phyloP scores from a whole-genome alignment of 2,113 vertebrate species.

The Ochotona princeps region DNA sequence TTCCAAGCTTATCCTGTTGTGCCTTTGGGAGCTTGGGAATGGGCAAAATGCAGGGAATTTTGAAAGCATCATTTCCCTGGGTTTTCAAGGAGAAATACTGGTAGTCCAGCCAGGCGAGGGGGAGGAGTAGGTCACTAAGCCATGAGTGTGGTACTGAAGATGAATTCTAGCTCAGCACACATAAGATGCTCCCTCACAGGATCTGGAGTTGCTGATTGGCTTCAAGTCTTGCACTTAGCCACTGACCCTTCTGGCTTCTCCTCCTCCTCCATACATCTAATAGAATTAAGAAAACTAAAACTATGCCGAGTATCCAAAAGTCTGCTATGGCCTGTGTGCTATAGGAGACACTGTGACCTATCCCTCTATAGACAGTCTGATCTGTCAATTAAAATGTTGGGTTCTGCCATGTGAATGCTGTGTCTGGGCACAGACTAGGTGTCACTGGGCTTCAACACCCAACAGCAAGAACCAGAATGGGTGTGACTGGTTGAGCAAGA shows the following conservation, averaged over 20 bases:
- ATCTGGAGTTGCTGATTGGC: not conserved
- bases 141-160: not conserved
- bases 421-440: no score
- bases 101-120: not conserved
- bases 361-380: not conserved
- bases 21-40: not conserved
- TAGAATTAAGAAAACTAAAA: conserved; percentile 38
- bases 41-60: not conserved
- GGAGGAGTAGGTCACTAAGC: not conserved
- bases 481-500: no score
- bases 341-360: not conserved
- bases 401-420: not conserved
- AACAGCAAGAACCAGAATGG: no score
- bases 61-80: not conserved
- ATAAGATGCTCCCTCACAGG: not conserved
- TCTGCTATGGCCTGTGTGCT: not conserved
- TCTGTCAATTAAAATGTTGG: not conserved
- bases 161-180: not conserved
- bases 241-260: not conserved
- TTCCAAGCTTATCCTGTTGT: conserved; percentile 38
- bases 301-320: not conserved
- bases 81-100: conserved; percentile 30
- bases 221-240: not conserved
- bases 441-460: no score
- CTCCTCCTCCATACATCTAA: not conserved